Base-by-base conservation (phyloP, 1,140 invertebrate genomes). In the Belonocnema kinseyi region DNA sequence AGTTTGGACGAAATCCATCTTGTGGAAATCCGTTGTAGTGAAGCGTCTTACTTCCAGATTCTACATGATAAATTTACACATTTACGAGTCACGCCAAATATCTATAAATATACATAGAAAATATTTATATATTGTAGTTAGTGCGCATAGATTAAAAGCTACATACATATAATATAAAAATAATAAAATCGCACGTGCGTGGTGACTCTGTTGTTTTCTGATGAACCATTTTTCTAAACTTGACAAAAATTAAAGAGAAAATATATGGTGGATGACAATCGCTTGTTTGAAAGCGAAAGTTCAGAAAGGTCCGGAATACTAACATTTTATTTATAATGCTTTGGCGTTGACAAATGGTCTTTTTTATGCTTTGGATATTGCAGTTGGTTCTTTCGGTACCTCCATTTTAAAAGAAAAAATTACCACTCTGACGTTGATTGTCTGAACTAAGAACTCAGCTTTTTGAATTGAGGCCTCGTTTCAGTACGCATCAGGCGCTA, bases 61-160 rank as follows among this genome's bases (percentile, higher is more conserved):
- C 58, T 19, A 66, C 58, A 17, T 54, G 19, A 54, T 54, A 46
- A 33, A 66, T 75, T 82, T 78, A 77, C 77, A 76, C 74, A 83
- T 79, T 78, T 76, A 80, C 82, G 81, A 85, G 61, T 82, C 78
- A 85, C 82, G 78, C 83, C 83, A 85, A 85, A 85, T 83, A 85
- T 83, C 78, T 82, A 78, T 80, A 66, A 72, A 81, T 75, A 77
- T 79, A 81, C 73, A 77, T 74, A 75, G 52, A 72, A 66, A 66
- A 16, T 54, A 73, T 72, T 50, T 77, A 77, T 61, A 33, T 71
- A 73, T 71, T 74, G 52, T 75, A 72, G 16, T 50, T 74, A 58
- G 61, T 66, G 33, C 61, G 61, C 61, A 66, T 66, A 66, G 61
- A 66, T 66, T 46, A 7, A 66, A 52, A 77, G 58, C 50, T 76